Conservation (phyloP, 2,113 vertebrate species). For the Nyctibius bracteatus region DNA sequence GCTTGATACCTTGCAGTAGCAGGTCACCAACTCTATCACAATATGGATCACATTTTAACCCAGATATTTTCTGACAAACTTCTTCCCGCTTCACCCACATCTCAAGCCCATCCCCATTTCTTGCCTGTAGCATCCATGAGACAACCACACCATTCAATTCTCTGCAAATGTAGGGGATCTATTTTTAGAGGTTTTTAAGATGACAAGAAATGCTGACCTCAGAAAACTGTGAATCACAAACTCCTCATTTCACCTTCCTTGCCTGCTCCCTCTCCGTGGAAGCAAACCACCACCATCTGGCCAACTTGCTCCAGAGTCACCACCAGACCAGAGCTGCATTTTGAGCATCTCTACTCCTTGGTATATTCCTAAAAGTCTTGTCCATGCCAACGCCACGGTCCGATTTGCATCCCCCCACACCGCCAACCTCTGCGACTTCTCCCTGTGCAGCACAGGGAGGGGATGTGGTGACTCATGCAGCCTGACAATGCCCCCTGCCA, state of each 20-base stretch:
- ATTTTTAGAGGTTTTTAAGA: slow-evolving; percentile 18
- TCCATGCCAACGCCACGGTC: not conserved
- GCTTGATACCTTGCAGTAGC: not conserved
- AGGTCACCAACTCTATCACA: not conserved
- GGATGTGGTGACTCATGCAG: not conserved
- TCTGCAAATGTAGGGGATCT: not conserved
- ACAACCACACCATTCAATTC: not conserved
- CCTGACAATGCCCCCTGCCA: not conserved
- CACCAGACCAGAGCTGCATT: not conserved
- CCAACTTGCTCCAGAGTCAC: not conserved
- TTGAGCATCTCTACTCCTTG: not conserved
- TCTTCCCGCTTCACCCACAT: not conserved
- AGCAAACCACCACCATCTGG: not conserved
- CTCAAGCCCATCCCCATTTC: not conserved
- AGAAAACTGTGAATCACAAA: not conserved
- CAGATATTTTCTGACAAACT: not conserved
- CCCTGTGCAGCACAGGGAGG: not conserved
- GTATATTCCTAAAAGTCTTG: not conserved
- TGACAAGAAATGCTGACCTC: slow-evolving; percentile 15
- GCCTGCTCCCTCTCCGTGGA: not conserved
- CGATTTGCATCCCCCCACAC: fast-evolving
- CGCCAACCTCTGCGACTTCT: fast-evolving
- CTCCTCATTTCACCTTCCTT: not conserved
- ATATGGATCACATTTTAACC: not conserved
- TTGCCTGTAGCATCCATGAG: not conserved